phyloP scores from a whole-genome alignment of 2,888 invertebrate species.

The Ennomos erosarius region DNA sequence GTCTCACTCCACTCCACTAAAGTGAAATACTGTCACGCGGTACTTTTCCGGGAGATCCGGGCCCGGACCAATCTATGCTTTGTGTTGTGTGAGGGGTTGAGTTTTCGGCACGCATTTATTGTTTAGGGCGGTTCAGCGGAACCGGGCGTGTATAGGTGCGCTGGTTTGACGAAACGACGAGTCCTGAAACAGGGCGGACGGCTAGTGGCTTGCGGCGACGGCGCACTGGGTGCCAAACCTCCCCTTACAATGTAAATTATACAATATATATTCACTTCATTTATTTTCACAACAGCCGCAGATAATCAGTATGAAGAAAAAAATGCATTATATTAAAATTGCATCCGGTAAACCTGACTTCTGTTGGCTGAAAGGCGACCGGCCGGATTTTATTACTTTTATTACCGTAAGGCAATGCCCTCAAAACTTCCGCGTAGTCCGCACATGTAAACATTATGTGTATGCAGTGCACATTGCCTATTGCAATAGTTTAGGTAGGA shows the following conservation, averaged over 20 bases:
- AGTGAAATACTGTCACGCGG: no score
- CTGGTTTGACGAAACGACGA: slow-evolving; percentile 14
- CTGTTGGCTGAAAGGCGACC: slow-evolving; percentile 3
- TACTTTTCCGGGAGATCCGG: no score
- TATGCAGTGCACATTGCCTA: slow-evolving; percentile 18
- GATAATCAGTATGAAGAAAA: background rate
- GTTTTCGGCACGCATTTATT: slow-evolving; percentile 7
- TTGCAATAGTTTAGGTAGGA: slow-evolving; percentile 31
- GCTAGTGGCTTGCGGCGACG: slow-evolving; percentile 4
- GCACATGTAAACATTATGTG: slow-evolving; percentile 11
- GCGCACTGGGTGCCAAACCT: slow-evolving; percentile 21
- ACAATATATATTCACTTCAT: background rate
- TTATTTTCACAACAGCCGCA: background rate
- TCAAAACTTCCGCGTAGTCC: slow-evolving; percentile 23
- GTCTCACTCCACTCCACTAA: no score
- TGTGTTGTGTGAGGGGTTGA: background rate
- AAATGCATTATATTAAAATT: background rate
- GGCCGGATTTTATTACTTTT: slow-evolving; percentile 19
- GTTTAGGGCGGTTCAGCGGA: slow-evolving; percentile 15
- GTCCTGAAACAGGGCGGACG: slow-evolving; percentile 1
- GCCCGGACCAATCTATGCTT: slow-evolving; percentile 2
- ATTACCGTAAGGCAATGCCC: slow-evolving; percentile 19
- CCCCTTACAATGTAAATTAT: slow-evolving; percentile 19
- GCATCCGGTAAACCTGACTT: background rate
- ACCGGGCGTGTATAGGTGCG: slow-evolving; percentile 4